Base-by-base conservation (phyloP, 2,888 invertebrate species). In the Pollenia angustigena region DNA sequence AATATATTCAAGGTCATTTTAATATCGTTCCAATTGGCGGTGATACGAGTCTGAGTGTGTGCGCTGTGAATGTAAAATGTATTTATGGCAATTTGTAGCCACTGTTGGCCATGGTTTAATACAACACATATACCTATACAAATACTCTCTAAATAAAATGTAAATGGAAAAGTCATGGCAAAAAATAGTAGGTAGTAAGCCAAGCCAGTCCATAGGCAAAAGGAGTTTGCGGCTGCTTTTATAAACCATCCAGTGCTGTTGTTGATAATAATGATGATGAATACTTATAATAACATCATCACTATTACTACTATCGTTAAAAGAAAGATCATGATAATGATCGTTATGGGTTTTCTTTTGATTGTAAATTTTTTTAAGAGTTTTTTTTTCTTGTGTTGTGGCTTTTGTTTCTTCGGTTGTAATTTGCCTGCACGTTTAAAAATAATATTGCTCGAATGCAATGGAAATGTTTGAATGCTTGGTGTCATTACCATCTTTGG, bases 401-500 rank as follows among this genome's bases (percentile, higher is more conserved):
- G 80, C 69, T 69, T 75, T 66, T 40, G 32, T 54, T 14, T 54
- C 16, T 79, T 66, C n/a, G 54, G 50, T 66, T 71, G 79, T 72
- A 74, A 82, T 82, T 82, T 82, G 60, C 58, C 52, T 75, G 58
- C 52, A 50, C 11, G 71, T 46, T 68, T 48, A 50, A 46, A 14
- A 58, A 44, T n/a, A 54, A 46, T 62, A 42, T 46, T 62, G 32
- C 12, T 16, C 42, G 50, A 48, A 54, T 62, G 71, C 32, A 71
- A 72, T 78, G 10, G n/a, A 23, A 72, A 58, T 18, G 69, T 14
- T 50, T 42, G 72, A 16, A 32, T 32, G 32, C 32, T 32, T 80
- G 84, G 87, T 87, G 87, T 84, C 87, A 87, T 87, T 87, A 84
- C 87, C 87, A 87, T 87, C 76, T 87, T 87, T 87, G 76, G 54